Base-by-base conservation (phyloP, 2,888 invertebrate genomes). In the Lasioglossum villosulum region DNA sequence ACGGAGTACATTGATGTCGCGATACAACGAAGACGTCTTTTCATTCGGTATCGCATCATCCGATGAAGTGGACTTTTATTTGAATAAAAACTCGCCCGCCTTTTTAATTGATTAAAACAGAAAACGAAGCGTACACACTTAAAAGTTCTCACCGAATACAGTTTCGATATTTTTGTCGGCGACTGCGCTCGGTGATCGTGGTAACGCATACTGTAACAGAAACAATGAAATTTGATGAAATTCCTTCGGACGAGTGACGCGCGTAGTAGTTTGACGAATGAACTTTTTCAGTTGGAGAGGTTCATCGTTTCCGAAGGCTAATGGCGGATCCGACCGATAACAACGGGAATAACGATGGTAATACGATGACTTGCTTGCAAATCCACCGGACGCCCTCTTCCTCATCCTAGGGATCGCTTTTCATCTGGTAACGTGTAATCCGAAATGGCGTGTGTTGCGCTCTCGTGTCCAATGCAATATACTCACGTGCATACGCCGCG, bases 391-490 rank as follows among this genome's bases (percentile, higher is more conserved):
- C 39, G 56, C 68, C 56, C 86, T 78, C 75, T 79, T 79, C 78
- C 87, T 52, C 80, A 63, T 76, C 76, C 80, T 63, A 66, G 75
- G 75, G 78, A 73, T 82, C 85, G 85, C 82, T 87, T 84, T 85
- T 83, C 85, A 84, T 82, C 83, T 71, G 75, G 80, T 72, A 79
- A 52, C 90, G 74, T 88, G 89, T 90, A 90, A 90, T 90, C 87
- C 88, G 85, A 87, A 90, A 90, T 90, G 90, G 88, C 86, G 88
- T 87, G 82, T 82, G 90, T 81, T 86, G 73, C 80, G 82, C 83
- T 86, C 86, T 83, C 90, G 90, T 87, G 89, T 87, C 90, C 89
- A 73, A 88, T 88, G 87, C 89, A 87, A 90, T 88, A 83, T 87
- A 83, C 76, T 85, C 85, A 82, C 83, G 87, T 81, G 86, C 86